Conservation (phyloP, 2,797 vertebrate species). For the Clarias platycephalus region DNA sequence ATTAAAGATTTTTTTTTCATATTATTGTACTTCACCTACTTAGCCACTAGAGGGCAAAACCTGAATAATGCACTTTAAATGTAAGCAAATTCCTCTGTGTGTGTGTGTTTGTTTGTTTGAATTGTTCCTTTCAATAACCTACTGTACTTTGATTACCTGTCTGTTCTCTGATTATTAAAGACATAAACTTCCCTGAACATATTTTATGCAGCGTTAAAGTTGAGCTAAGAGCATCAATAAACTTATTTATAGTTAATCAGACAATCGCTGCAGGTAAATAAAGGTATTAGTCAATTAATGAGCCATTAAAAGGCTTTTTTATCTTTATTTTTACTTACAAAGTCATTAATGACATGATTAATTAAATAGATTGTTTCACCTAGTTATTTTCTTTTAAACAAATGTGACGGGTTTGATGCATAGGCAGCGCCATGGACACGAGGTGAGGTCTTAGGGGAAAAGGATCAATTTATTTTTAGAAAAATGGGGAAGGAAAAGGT, state of each 20-base stretch:
- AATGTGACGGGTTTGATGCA: background rate
- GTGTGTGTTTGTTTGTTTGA: background rate
- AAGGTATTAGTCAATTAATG: background rate
- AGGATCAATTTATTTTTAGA: too few species aligned
- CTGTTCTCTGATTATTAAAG: background rate
- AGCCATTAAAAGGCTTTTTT: background rate
- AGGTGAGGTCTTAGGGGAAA: too few species aligned
- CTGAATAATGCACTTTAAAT: background rate
- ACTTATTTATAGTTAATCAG: background rate
- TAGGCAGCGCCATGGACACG: too few species aligned
- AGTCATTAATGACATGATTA: too few species aligned
- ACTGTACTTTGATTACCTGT: background rate
- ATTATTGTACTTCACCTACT: background rate
- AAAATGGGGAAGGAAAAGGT: too few species aligned
- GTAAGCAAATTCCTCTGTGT: background rate
- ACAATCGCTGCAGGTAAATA: background rate
- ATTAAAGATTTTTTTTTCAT: background rate
- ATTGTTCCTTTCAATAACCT: background rate
- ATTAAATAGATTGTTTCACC: background rate
- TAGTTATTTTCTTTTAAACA: background rate
- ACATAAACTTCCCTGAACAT: constrained; percentile 63
- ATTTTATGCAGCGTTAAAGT: constrained; percentile 70
- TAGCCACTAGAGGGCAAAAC: background rate
- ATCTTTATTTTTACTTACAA: background rate
- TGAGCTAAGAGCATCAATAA: constrained; percentile 52